Evolutionary conservation across 2,888 invertebrate genomes (phyloP), one percentile per base, ranked within the genome.

Genomic region (Drosophila suboccidentalis): DNA sequence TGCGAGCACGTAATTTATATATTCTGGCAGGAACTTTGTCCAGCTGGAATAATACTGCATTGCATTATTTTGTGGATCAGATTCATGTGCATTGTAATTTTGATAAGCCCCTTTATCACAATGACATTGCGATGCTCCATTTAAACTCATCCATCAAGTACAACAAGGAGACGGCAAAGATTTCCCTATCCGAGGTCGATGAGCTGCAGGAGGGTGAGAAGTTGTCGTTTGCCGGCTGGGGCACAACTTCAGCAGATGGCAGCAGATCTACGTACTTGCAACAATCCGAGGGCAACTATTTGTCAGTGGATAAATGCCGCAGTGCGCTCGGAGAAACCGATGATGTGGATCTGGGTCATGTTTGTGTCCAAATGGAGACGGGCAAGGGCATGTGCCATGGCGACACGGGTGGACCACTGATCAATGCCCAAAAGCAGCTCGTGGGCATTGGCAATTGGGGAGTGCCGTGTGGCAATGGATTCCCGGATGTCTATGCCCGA

Each of bases 71-170:
- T 19, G 71, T 84, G 36, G 78, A 80, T 4, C 39, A 65, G 41
- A 70, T 88, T 2, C 59, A 76, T 29, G 26, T 78, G 3, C 91
- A 90, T 34, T 90, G 90, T 46, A 89, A 87, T 15, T 90, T 87
- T 11, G 81, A 90, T 55, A 68, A 69, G 22, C 90, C 91, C 0
- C 41, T 71, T 0, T 87, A 79, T 54, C 73, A 91, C 47, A 94
- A 96, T 85, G 96, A 96, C 76, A 95, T 96, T 49, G 96, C 95
- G 0, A 89, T 96, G 2, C 81, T 96, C 1, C 94, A 94, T 78
- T 92, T 96, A 22, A 90, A 92, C 0, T 79, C 92, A 0, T 93
- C 94, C 34, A 93, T 95, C 1, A 90, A 91, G 34, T 94, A 94
- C 65, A 91, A 93, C 44, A 91, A 93, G 0, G 82, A 82, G 0